phyloP scores from a whole-genome alignment of 2,888 invertebrate species.

The Yponomeuta sedellus region DNA sequence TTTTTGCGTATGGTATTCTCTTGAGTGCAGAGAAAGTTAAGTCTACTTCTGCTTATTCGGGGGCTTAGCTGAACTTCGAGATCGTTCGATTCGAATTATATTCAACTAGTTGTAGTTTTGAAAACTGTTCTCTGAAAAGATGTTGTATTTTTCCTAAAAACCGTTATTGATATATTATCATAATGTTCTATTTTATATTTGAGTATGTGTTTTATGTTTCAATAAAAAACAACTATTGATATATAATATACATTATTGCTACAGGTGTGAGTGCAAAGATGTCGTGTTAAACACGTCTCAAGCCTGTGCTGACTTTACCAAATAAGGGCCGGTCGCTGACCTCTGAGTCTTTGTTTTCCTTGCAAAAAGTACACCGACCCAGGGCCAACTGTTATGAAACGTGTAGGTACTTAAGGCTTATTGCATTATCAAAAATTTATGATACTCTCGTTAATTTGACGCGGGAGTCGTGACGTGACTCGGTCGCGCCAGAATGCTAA shows the following conservation, averaged over 20 bases:
- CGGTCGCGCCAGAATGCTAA: background rate
- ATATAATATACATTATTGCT: constrained; percentile 13
- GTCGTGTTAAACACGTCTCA: background rate
- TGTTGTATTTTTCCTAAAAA: constrained; percentile 17
- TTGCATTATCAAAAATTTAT: too few relatives aligned
- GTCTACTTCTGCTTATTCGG: too few relatives aligned
- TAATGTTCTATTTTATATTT: too few relatives aligned
- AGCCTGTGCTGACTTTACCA: constrained; percentile 45
- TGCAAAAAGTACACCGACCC: constrained; percentile 8
- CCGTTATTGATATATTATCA: too few relatives aligned
- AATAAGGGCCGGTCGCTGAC: constrained; percentile 67
- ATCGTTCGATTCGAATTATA: too few relatives aligned
- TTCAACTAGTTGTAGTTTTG: constrained; percentile 16
- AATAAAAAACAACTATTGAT: too few relatives aligned
- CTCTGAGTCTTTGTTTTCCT: constrained; percentile 55
- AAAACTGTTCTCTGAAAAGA: constrained; percentile 36
- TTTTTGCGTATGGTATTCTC: too few relatives aligned
- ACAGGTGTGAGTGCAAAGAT: background rate
- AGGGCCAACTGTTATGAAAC: constrained; percentile 1
- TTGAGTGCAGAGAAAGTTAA: too few relatives aligned
- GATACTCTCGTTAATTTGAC: background rate
- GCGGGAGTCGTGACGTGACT: background rate
- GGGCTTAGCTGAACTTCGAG: too few relatives aligned
- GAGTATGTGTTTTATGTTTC: too few relatives aligned
- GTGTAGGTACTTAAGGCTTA: background rate